Base-by-base conservation (phyloP, 2,888 invertebrate genomes). In the Tetragonula carbonaria region DNA sequence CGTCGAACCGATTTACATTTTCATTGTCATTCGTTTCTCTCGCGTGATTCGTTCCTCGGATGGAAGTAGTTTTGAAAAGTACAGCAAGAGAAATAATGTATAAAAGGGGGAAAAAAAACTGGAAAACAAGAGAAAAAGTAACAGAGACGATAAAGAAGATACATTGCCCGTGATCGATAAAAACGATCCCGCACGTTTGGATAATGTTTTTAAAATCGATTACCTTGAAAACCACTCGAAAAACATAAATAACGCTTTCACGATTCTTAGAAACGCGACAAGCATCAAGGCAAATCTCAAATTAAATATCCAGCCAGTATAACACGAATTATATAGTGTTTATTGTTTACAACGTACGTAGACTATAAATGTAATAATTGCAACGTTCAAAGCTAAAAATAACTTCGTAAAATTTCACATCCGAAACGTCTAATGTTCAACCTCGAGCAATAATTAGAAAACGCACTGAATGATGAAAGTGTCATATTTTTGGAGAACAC, bases 401-500 rank as follows among this genome's bases (percentile, higher is more conserved):
- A 59, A n/a, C 23, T 53, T 72, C 50, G 33, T 16, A 70, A 50
- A 51, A 67, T 50, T 28, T 33, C 63, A 45, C 45, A 33, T 23
- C 18, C 21, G 55, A 23, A 45, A 13, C 53, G 23, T 21, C 28
- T 70, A 71, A 38, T 72, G 62, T 21, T 72, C 18, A 74, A 33
- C 78, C 65, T 53, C 79, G 72, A 38, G 70, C 57, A 84, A 74
- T 82, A 68, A 81, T 74, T 76, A 78, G 70, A 62, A 78, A 74
- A 82, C 33, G 51, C 28, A 57, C 51, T 59, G 51, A 74, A 74
- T 78, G 81, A 85, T 72, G 85, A 85, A 78, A 85, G 85, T 85
- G 85, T 81, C 74, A 85, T 85, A 85, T 85, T 85, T 85, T 85
- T 53, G 80, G 85, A 72, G 78, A 81, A 76, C 86, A 85, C 86